Conservation (phyloP, 2,888 invertebrate genomes). For the Temnothorax rugatulus region DNA sequence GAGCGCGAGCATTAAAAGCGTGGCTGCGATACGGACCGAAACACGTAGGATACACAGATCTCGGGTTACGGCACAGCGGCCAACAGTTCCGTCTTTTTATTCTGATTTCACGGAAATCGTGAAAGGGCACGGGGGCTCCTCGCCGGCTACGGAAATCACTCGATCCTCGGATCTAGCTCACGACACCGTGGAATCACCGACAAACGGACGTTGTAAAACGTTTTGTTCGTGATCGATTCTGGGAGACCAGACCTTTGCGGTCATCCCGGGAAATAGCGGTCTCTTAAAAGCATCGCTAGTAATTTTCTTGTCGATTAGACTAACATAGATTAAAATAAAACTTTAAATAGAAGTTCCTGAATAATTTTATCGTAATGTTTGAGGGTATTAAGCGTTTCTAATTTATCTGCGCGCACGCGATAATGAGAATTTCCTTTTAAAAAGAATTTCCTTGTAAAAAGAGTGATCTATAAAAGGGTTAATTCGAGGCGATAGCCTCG, state of each 20-base stretch:
- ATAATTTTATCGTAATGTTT: neutral
- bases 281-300: neutral
- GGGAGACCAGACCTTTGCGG: neutral
- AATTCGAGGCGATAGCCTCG: conserved; percentile 7
- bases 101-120: conserved; percentile 67
- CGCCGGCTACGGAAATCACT: conserved; percentile 15
- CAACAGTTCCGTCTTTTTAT: conserved; percentile 64
- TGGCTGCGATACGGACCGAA: conserved; percentile 53
- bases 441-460: neutral
- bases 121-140: conserved; percentile 47
- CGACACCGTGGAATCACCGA: neutral
- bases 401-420: neutral
- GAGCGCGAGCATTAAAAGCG: conserved; percentile 57
- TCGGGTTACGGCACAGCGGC: conserved; percentile 59
- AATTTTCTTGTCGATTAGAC: neutral
- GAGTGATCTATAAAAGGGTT: neutral
- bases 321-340: neutral
- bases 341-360: neutral
- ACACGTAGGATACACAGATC: conserved; percentile 44
- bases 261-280: neutral
- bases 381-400: neutral
- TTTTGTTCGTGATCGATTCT: conserved; percentile 9
- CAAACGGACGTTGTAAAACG: conserved; percentile 7
- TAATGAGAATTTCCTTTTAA: neutral
- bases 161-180: conserved; percentile 29